Conservation (phyloP, 2,113 vertebrate species). For the Myotis yumanensis region DNA sequence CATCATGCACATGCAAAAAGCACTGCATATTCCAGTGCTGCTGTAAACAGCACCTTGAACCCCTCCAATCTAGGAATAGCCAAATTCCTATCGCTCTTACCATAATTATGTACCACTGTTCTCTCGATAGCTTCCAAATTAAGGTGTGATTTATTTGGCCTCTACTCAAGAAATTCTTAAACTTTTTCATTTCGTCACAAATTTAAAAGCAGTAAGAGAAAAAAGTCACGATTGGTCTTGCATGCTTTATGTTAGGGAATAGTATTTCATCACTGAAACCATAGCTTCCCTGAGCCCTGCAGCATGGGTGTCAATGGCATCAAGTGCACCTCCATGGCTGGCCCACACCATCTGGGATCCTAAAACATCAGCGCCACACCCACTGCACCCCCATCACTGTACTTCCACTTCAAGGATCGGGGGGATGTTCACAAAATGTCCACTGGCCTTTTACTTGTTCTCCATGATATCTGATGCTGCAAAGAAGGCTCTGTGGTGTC, state of each 20-base stretch:
- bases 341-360: neutral
- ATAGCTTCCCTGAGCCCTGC: neutral
- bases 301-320: neutral
- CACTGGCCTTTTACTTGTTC: neutral
- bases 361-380: too few relatives aligned
- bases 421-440: neutral
- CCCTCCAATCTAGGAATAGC: neutral
- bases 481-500: neutral
- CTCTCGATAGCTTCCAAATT: neutral
- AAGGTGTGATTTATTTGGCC: neutral
- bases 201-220: neutral
- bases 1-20: neutral
- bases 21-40: neutral
- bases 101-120: neutral
- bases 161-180: neutral
- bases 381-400: neutral
- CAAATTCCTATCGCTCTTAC: neutral
- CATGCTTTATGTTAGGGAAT: neutral
- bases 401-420: neutral
- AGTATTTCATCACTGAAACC: neutral
- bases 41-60: neutral
- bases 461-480: neutral
- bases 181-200: neutral
- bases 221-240: neutral
- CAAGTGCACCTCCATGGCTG: neutral